phyloP scores from a whole-genome alignment of 2,797 vertebrate genomes.

The Potorous gilbertii region DNA sequence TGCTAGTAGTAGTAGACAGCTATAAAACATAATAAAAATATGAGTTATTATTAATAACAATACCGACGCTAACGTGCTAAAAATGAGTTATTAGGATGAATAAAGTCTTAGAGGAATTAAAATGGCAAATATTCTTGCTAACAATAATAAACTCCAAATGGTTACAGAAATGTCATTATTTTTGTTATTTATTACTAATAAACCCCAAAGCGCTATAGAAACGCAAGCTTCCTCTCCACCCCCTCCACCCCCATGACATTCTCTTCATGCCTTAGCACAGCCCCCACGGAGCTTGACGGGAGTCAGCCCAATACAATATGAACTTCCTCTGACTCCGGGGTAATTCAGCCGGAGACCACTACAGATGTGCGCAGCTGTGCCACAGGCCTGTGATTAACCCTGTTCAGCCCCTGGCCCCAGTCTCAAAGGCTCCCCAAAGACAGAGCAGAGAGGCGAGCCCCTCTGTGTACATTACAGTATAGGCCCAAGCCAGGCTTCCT shows the following conservation, averaged over 20 bases:
- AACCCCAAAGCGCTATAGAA: neutral
- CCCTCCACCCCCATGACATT: fast-evolving
- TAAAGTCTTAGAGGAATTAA: neutral
- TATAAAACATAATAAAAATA: neutral
- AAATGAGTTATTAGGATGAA: neutral
- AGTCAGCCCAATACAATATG: neutral
- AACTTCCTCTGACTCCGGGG: neutral
- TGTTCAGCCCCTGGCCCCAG: neutral
- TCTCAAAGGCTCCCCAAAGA: neutral
- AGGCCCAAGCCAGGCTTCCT: neutral
- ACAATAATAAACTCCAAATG: neutral
- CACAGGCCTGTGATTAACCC: neutral
- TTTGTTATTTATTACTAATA: neutral
- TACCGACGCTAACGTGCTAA: neutral
- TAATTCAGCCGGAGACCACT: fast-evolving
- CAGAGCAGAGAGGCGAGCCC: neutral
- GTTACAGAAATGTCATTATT: neutral
- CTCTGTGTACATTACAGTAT: neutral
- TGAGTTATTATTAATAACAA: neutral
- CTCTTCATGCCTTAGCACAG: neutral
- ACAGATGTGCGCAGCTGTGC: neutral
- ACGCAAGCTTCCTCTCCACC: neutral
- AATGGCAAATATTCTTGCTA: neutral
- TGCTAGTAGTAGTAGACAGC: neutral
- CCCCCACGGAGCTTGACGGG: neutral